These are phyloP conservation scores for Palloptera scutellata DNA, from an alignment of 2,888 invertebrate genomes.

Conservation along the genomic window DNA sequence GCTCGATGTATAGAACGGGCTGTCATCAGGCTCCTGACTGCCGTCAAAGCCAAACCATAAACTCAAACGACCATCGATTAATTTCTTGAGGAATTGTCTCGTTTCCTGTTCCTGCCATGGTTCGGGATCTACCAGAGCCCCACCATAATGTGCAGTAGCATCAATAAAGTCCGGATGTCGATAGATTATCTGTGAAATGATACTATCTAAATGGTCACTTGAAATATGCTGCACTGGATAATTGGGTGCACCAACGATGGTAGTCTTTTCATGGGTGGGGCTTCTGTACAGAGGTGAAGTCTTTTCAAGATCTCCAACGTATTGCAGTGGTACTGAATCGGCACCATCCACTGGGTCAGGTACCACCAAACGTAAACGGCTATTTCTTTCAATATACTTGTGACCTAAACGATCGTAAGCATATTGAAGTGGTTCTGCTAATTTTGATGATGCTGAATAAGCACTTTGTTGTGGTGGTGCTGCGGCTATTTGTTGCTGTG, in stretches of 20 bases:
- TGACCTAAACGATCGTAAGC: conserved; percentile 50
- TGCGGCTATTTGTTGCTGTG: conserved; percentile 23
- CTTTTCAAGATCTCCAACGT: conserved; percentile 46
- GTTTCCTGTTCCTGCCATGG: conserved; percentile 50
- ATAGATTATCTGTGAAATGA: conserved; percentile 54
- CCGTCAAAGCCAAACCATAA: conserved; percentile 41
- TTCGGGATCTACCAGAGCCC: conserved; percentile 51
- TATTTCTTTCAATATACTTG: conserved; percentile 53
- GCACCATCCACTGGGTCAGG: conserved; percentile 45
- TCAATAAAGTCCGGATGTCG: conserved; percentile 56
- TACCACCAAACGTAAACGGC: conserved; percentile 47
- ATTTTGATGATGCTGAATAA: conserved; percentile 5
- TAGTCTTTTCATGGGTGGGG: conserved; percentile 1
- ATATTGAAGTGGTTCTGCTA: conserved; percentile 37
- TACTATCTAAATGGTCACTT: conserved; percentile 52
- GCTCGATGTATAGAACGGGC: background rate
- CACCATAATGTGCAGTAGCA: conserved; percentile 44
- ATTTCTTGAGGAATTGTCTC: conserved; percentile 51
- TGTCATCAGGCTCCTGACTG: conserved; percentile 13
- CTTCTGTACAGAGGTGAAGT: conserved; percentile 7
- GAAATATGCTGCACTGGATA: conserved; percentile 47
- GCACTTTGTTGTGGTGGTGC: conserved; percentile 28
- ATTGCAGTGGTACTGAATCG: conserved; percentile 46
- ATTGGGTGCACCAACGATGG: conserved; percentile 26
- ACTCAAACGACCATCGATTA: conserved; percentile 50